Percentiles rank a stretch among this genome's conserved stretches.
Conservation (phyloP, 1,140 invertebrate genomes). For the Carposina sasakii region DNA sequence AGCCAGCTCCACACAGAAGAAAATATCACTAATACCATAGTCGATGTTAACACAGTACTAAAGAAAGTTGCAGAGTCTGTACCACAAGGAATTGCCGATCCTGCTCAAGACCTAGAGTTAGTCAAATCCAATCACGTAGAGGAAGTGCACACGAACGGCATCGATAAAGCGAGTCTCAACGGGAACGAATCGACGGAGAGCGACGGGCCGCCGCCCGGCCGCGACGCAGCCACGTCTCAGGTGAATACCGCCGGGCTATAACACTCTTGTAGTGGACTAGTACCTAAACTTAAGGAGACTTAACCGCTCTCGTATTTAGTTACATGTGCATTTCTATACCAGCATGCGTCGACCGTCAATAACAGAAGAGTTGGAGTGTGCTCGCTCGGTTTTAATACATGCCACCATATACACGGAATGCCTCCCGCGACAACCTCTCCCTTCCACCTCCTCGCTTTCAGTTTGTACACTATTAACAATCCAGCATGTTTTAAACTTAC, state of each 20-base stretch:
- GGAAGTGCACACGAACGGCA: constrained; percentile 14
- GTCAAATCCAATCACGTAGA: neutral
- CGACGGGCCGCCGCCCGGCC: constrained; percentile 13
- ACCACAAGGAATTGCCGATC: too few species aligned
- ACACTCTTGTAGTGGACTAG: constrained; percentile 63
- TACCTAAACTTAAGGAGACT: constrained; percentile 39
- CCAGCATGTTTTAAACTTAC: constrained; percentile 27
- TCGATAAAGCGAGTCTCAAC: constrained; percentile 9
- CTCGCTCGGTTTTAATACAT: constrained; percentile 23
- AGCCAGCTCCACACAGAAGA: too few species aligned
- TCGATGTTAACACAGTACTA: too few species aligned
- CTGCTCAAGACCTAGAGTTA: too few species aligned
- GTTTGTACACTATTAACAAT: constrained; percentile 27
- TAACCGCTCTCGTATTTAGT: constrained; percentile 51
- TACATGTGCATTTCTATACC: constrained; percentile 51
- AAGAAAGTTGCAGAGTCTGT: too few species aligned
- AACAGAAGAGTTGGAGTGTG: constrained; percentile 44
- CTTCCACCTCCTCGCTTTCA: constrained; percentile 14
- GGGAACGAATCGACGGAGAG: constrained; percentile 10
- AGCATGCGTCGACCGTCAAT: constrained; percentile 59
- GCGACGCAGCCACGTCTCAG: constrained; percentile 31
- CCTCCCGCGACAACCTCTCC: constrained; percentile 27
- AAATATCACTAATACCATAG: too few species aligned
- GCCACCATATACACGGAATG: constrained; percentile 22
- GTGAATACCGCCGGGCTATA: constrained; percentile 58